These are phyloP conservation scores for Cerastis leucographa DNA, from an alignment of 2,888 invertebrate species.

Conservation along the genomic window DNA sequence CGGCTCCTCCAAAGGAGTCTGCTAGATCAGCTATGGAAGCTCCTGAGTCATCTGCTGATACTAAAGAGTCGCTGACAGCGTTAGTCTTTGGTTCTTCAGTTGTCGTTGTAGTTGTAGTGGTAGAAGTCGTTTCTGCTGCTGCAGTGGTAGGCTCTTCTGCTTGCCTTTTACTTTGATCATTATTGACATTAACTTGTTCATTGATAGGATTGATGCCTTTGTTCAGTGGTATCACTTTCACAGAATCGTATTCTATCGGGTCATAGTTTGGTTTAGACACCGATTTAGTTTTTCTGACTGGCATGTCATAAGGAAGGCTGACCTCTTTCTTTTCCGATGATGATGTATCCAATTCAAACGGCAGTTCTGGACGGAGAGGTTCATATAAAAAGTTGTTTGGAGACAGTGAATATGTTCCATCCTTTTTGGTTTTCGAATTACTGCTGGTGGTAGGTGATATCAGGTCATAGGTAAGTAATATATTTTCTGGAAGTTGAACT, in stretches of 20 bases:
- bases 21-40: conserved; percentile 93
- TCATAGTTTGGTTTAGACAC: conserved; percentile 76
- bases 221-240: conserved; percentile 86
- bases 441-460: conserved; percentile 78
- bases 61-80: conserved; percentile 73
- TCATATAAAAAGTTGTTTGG: conserved; percentile 83
- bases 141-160: conserved; percentile 62
- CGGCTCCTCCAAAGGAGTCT: conserved; percentile 94
- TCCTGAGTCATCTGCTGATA: conserved; percentile 86
- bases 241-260: conserved; percentile 85
- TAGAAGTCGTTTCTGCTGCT: conserved; percentile 54
- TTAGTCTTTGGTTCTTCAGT: conserved; percentile 75
- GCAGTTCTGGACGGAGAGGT: conserved; percentile 82
- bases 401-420: conserved; percentile 68
- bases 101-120: conserved; percentile 67
- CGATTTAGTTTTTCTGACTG: conserved; percentile 80
- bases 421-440: conserved; percentile 71
- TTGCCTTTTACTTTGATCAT: conserved; percentile 84
- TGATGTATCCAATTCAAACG: conserved; percentile 85
- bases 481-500: conserved; percentile 86
- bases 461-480: conserved; percentile 84
- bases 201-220: conserved; percentile 82
- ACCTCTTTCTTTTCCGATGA: conserved; percentile 82
- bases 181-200: conserved; percentile 72
- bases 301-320: conserved; percentile 82